A percentile compares a stretch with the other conserved stretches of the same genome.
Conservation (phyloP, 2,888 invertebrate genomes). For the Allolobophora icterica region DNA sequence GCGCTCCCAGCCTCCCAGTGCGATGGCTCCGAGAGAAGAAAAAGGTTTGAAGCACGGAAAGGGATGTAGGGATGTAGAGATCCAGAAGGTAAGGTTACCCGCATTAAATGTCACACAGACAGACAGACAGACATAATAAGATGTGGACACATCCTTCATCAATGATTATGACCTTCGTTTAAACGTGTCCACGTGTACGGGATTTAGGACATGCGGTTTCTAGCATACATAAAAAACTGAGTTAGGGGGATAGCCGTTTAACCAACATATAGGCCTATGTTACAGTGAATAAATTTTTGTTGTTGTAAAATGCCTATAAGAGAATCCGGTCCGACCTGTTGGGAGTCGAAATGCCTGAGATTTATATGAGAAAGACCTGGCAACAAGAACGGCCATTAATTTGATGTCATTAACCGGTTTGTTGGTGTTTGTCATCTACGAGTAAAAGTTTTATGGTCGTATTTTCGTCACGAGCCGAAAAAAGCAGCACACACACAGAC, state of each 20-base stretch:
- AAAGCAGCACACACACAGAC: neutral
- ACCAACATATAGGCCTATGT: neutral
- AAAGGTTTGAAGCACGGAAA: too few relatives aligned
- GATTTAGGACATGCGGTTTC: neutral
- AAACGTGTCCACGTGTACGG: neutral
- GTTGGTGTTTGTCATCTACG: neutral
- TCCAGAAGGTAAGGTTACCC: too few relatives aligned
- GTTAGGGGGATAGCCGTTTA: too few relatives aligned
- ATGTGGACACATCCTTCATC: neutral
- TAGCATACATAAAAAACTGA: too few relatives aligned
- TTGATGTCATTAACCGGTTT: neutral
- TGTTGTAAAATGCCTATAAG: neutral
- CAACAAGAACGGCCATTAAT: neutral
- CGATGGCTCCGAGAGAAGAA: too few relatives aligned
- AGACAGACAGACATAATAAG: too few relatives aligned
- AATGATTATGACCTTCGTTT: neutral
- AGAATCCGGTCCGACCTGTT: neutral
- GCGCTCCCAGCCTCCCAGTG: too few relatives aligned
- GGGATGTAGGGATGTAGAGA: too few relatives aligned
- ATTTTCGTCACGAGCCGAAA: neutral
- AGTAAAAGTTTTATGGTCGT: neutral
- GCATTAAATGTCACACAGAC: too few relatives aligned
- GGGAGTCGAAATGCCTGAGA: neutral
- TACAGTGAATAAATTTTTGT: neutral
- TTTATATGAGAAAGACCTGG: neutral